Base-by-base conservation (phyloP, 2,797 vertebrate genomes). In the Merluccius polli region DNA sequence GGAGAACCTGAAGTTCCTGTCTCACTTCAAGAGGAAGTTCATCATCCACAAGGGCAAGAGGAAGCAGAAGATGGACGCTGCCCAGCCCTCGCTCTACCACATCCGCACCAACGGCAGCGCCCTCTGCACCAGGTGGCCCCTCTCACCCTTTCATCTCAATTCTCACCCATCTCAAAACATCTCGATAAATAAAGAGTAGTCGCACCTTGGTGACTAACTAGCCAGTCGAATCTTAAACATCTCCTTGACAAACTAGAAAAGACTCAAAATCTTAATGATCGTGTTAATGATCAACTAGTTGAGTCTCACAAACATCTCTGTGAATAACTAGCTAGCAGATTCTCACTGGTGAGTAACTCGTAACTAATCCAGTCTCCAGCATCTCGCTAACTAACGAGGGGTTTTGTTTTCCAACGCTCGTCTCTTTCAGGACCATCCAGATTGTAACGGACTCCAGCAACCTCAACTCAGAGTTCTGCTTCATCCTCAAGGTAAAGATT, bases 1-100 rank as follows among this genome's bases (percentile, higher is more conserved):
- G 90, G 98, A 99, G 89, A 99, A 99, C 89, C 95, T 97, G 82
- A 99, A 99, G 90, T 99, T 99, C 89, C 92, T 99, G 78, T 98
- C 97, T 0, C 98, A 99, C 81, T 99, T 99, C 90, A 99, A 98
- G 92, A 95, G 98, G 80, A 99, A 97, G 89, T 99, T 99, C 82
- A 95, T 99, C 85, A 96, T 99, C 83, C 98, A 99, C 92, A 96
- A 96, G 78, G 97, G 98, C 82, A 97, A 96, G 88, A 91, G 97
- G 89, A 98, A 97, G 92, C 92, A 91, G 11, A 92, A 91, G 83
- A 93, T 93, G 0, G 94, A 95, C 63, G 82, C 91, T 0, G 95
- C 94, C 65, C 98, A 99, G 91, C 97, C 97, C 21, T 98, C 96
- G 73, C 95, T 99, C 73, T 99, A 99, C 91, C 98, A 99, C 91